These are phyloP conservation scores for Frankliniella fusca DNA, from an alignment of 2,888 invertebrate genomes.

Conservation along the genomic window DNA sequence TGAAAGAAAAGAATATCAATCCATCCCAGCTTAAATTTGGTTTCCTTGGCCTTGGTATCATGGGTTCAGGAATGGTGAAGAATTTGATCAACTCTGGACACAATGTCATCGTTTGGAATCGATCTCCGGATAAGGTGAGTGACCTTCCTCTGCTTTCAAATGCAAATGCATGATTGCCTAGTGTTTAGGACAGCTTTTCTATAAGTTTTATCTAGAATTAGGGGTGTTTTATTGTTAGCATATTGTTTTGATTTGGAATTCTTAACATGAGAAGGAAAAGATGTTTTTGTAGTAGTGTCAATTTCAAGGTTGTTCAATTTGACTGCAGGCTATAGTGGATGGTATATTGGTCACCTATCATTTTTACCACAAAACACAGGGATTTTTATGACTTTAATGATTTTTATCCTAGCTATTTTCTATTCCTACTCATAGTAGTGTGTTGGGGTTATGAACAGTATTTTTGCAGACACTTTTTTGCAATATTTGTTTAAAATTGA, in stretches of 20 bases:
- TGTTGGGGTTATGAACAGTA: no score
- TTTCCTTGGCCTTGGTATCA: constrained; percentile 90
- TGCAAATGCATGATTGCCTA: neutral
- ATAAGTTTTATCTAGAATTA: no score
- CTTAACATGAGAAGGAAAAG: no score
- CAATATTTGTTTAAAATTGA: neutral
- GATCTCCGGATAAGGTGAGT: constrained; percentile 84
- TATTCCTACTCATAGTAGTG: neutral
- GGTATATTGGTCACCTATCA: no score
- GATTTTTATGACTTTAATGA: neutral
- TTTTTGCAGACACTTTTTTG: no score
- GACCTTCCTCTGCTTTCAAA: constrained; percentile 30
- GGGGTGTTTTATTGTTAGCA: neutral
- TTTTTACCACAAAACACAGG: no score
- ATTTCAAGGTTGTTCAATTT: no score
- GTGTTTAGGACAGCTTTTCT: no score
- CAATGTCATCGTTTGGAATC: constrained; percentile 90
- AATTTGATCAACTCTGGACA: constrained; percentile 92
- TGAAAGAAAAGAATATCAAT: constrained; percentile 78
- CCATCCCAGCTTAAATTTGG: constrained; percentile 86
- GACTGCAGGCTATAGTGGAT: no score
- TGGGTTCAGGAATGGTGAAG: constrained; percentile 93
- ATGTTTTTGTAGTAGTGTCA: no score
- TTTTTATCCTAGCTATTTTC: neutral
- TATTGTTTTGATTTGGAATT: neutral